Evolutionary conservation across 2,888 invertebrate species (phyloP).

Genomic region (Empis stercorea): DNA sequence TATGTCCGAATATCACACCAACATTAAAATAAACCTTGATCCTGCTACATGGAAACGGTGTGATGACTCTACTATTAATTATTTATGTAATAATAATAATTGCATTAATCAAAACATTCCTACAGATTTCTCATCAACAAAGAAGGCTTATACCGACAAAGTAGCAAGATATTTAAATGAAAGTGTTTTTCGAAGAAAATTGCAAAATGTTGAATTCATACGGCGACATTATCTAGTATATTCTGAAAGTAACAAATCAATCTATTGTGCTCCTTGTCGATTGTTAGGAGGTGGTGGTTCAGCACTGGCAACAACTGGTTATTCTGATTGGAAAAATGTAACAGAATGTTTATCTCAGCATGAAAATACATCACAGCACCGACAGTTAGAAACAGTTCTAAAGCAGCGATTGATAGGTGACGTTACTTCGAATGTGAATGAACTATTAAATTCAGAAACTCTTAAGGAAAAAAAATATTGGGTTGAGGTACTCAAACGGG

Average conservation of each 20-base stretch:
- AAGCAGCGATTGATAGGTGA: not conserved
- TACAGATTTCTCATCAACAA: not conserved
- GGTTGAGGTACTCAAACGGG: not conserved
- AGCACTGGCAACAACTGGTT: not conserved
- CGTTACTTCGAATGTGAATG: not conserved
- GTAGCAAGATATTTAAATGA: not conserved
- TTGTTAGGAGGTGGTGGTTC: not conserved
- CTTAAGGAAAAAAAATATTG: not conserved
- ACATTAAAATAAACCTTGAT: not conserved
- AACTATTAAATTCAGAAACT: conserved; percentile 1
- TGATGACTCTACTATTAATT: not conserved
- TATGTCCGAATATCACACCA: not conserved
- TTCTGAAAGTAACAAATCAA: not conserved
- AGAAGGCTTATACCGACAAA: not conserved
- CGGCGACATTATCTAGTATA: not conserved
- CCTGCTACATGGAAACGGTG: conserved; percentile 1
- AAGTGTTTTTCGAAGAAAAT: not conserved
- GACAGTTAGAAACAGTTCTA: not conserved
- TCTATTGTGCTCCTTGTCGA: not conserved
- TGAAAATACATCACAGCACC: not conserved
- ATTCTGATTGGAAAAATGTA: not conserved
- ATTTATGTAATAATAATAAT: not conserved
- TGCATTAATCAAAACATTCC: not conserved
- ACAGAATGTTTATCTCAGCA: conserved; percentile 1
- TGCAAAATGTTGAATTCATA: not conserved